Conservation (phyloP, 2,888 invertebrate genomes). For the Scaptomyza tumidula region DNA sequence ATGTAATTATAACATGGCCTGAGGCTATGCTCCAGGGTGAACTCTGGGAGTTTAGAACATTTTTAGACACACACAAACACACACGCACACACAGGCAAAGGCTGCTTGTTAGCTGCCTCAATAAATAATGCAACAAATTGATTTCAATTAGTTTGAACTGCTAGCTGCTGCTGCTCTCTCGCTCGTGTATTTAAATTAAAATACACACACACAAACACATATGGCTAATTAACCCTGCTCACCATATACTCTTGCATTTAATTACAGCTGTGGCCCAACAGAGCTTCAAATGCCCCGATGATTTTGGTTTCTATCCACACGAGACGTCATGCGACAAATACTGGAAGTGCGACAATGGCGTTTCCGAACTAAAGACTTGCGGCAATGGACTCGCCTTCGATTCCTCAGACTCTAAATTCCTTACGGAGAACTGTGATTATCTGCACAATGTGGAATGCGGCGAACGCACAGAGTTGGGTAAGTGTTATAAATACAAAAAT, state of each 20-base stretch:
- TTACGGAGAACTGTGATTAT: constrained; percentile 97
- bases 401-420: constrained; percentile 93
- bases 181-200: constrained; percentile 23
- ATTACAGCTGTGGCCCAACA: constrained; percentile 90
- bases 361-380: constrained; percentile 94
- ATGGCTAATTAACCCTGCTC: constrained; percentile 19
- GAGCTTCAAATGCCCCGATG: constrained; percentile 96
- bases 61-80: constrained; percentile 17
- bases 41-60: constrained; percentile 21
- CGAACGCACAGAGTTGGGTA: constrained; percentile 93
- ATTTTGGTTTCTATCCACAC: constrained; percentile 97
- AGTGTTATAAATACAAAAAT: constrained; percentile 71
- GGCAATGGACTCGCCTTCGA: constrained; percentile 97
- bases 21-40: constrained; percentile 23
- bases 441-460: constrained; percentile 97
- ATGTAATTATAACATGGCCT: constrained; percentile 28
- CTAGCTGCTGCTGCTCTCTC: neutral
- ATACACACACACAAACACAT: constrained; percentile 27
- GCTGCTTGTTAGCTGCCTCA: constrained; percentile 2
- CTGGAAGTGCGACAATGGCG: constrained; percentile 97
- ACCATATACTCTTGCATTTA: constrained; percentile 65
- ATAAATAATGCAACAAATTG: constrained; percentile 50
- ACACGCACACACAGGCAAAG: neutral
- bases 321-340: constrained; percentile 96
- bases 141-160: constrained; percentile 43